Evolutionary conservation across 2,888 invertebrate genomes (phyloP), one percentile per base, ranked within the genome.

Genomic region (Stratiomys singularior): DNA sequence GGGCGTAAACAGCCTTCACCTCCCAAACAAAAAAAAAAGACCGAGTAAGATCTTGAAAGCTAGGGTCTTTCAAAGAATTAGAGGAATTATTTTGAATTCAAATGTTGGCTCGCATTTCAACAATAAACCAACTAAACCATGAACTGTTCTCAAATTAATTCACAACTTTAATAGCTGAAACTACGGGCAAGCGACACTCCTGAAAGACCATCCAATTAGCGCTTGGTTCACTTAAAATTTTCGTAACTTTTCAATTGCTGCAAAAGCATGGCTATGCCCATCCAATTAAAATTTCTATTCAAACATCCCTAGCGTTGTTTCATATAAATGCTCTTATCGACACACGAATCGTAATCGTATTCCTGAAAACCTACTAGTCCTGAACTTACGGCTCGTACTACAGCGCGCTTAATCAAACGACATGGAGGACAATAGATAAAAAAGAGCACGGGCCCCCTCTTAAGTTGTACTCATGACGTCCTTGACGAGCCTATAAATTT

Each of bases 401-500:
- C 52, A 13, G 52, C 15, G 4, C 52, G 18, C 21, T 37, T 67
- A 67, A 37, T 67, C 67, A 44, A 44, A 37, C 15, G 37, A 67
- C 30, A 67, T 9, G 28, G 1, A 64, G 37, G 44, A 44, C 46
- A 52, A 13, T 52, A 71, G 47, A 27, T 52, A 52, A 71, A 47
- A 47, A 71, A 71, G 15, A 13, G 9, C n/a, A 21, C 27, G n/a
- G 13, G 37, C 23, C 5, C 11, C 25, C 47, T 15, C 74, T 60
- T 60, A 60, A 27, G 11, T 30, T 9, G 44, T 37, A 21, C 30
- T 58, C 37, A 58, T 74, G 74, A 60, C 25, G 15, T 74, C 60
- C 37, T 44, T 74, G 60, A 74, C 58, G 44, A 21, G 60, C 44
- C 74, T 30, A 74, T 58, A 74, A 74, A 74, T 74, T 58, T 27